Percentiles rank a stretch among this genome's conserved stretches.
phyloP scores from a whole-genome alignment of 2,888 invertebrate genomes.

The Stictocephala bisonia region DNA sequence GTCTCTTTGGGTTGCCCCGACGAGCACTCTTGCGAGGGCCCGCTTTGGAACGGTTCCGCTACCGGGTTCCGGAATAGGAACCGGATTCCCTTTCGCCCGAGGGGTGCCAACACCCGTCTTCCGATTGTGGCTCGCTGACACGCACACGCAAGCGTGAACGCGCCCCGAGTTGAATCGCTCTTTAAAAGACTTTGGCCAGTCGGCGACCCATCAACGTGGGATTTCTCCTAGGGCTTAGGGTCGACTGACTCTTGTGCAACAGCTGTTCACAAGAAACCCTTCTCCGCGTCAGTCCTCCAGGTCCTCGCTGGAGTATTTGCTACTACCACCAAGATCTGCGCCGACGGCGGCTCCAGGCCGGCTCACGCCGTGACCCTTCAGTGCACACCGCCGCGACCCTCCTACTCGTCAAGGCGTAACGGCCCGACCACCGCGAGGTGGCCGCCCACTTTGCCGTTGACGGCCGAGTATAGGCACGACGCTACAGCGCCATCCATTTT shows the following conservation, averaged over 20 bases:
- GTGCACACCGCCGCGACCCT: conserved; percentile 66
- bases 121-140: too few species aligned
- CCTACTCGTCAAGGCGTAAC: conserved; percentile 71
- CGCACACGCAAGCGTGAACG: too few species aligned
- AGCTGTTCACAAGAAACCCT: conserved; percentile 74
- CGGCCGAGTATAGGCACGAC: conserved; percentile 61
- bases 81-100: conserved; percentile 70
- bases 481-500: conserved; percentile 75
- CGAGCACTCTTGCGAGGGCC: conserved; percentile 56
- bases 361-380: conserved; percentile 70
- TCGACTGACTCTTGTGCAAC: conserved; percentile 71
- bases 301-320: conserved; percentile 70
- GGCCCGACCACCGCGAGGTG: conserved; percentile 59
- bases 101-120: too few species aligned
- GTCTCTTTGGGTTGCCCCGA: conserved; percentile 67
- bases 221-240: conserved; percentile 66
- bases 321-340: conserved; percentile 73
- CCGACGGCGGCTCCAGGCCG: conserved; percentile 68
- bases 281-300: conserved; percentile 72
- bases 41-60: conserved; percentile 65
- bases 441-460: conserved; percentile 59
- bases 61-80: conserved; percentile 71
- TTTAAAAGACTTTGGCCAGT: too few species aligned
- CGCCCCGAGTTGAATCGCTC: too few species aligned
- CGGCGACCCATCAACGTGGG: conserved; percentile 49